A percentile compares a stretch with the other conserved stretches of the same genome.
Evolutionary conservation across 2,888 invertebrate species (phyloP).

Genomic region (Aleiodes alternator): DNA sequence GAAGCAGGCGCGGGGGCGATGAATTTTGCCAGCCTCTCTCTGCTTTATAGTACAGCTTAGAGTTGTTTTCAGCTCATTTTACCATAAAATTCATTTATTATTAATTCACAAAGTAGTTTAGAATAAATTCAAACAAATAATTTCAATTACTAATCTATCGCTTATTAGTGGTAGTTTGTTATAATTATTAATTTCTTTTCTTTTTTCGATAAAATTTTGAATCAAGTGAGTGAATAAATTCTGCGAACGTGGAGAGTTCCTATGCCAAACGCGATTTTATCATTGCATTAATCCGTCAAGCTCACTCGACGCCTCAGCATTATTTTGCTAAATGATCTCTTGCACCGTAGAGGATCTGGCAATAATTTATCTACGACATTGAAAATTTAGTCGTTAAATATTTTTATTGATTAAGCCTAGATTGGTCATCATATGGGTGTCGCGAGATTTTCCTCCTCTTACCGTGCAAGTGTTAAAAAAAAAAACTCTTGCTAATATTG

Average conservation of each 20-base stretch:
- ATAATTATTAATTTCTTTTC: neutral
- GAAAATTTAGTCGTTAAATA: too few relatives aligned
- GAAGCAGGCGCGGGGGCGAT: conserved; percentile 66
- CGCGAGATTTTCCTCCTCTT: neutral
- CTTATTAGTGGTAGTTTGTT: neutral
- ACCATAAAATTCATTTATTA: conserved; percentile 31
- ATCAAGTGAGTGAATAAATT: conserved; percentile 5
- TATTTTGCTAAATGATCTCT: neutral
- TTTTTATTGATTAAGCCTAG: too few relatives aligned
- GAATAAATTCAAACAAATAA: conserved; percentile 9
- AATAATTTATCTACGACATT: neutral
- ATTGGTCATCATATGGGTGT: too few relatives aligned
- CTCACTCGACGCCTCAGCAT: conserved; percentile 32
- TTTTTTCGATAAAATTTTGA: neutral
- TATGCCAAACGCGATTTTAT: conserved; percentile 33
- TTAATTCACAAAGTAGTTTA: conserved; percentile 1
- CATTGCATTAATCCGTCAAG: conserved; percentile 40
- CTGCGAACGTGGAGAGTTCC: conserved; percentile 1
- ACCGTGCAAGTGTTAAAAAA: too few relatives aligned
- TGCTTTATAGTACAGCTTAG: conserved; percentile 51
- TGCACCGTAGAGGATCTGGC: neutral
- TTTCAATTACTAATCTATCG: neutral
- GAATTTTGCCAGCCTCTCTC: conserved; percentile 61
- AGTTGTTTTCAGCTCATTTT: conserved; percentile 55
- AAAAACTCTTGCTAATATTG: too few relatives aligned